Evolutionary conservation across 2,113 vertebrate species (phyloP).

Genomic region (Corapipo altera): DNA sequence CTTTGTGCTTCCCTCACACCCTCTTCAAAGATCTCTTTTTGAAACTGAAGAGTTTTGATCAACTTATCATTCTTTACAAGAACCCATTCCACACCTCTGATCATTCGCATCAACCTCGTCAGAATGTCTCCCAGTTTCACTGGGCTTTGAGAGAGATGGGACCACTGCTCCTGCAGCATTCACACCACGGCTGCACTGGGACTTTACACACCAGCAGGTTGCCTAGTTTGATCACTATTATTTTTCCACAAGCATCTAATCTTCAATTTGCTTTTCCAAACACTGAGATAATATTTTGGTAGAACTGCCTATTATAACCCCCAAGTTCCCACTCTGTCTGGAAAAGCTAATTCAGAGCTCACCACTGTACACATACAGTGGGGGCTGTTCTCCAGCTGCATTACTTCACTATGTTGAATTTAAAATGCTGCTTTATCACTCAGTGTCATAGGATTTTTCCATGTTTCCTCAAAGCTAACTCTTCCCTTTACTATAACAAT

Average conservation of each 20-base stretch:
- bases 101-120: not conserved
- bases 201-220: not conserved
- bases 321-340: not conserved
- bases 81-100: not conserved
- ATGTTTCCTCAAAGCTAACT: not conserved
- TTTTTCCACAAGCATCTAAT: not conserved
- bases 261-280: not conserved
- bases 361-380: not conserved
- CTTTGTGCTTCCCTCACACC: not conserved
- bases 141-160: rapidly evolving
- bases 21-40: not conserved
- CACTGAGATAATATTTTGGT: not conserved
- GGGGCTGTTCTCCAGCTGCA: not conserved
- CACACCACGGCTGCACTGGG: rapidly evolving
- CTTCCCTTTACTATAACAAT: not conserved
- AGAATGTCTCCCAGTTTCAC: not conserved
- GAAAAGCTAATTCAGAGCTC: not conserved
- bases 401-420: not conserved
- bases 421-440: not conserved
- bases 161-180: not conserved
- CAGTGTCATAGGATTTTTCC: not conserved
- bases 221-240: not conserved
- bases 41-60: not conserved
- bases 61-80: not conserved
- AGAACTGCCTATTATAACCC: not conserved